A percentile compares a stretch with the other conserved stretches of the same genome.
Evolutionary conservation across 2,113 vertebrate species (phyloP).

Genomic region (Cyanoderma ruficeps): DNA sequence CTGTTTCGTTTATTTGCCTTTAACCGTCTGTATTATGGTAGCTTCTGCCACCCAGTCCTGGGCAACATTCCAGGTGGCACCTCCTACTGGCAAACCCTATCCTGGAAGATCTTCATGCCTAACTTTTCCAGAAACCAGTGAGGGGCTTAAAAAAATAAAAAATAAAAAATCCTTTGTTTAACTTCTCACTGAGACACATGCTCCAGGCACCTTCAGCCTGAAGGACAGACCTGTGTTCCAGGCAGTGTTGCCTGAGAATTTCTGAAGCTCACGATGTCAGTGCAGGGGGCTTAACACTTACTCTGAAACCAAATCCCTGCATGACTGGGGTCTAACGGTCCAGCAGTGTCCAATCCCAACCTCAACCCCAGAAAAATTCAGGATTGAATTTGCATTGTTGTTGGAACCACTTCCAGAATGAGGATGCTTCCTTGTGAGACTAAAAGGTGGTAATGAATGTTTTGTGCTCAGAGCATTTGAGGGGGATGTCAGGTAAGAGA

Average conservation of each 20-base stretch:
- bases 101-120: not conserved
- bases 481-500: not conserved
- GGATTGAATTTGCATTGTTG: not conserved
- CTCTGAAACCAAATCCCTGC: not conserved
- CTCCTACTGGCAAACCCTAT: not conserved
- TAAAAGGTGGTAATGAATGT: not conserved
- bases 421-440: not conserved
- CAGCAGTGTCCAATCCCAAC: not conserved
- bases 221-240: not conserved
- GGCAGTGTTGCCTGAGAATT: not conserved
- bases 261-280: not conserved
- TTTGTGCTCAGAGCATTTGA: not conserved
- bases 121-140: not conserved
- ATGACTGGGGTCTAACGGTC: not conserved
- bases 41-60: not conserved
- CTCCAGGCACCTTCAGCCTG: not conserved
- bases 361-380: not conserved
- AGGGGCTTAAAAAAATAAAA: not conserved
- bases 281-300: not conserved
- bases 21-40: not conserved
- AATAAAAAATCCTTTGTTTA: not conserved
- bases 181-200: fast-evolving
- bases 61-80: not conserved
- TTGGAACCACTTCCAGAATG: not conserved
- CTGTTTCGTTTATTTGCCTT: not conserved